Percentiles rank a stretch among this genome's conserved stretches.
Evolutionary conservation across 2,888 invertebrate species (phyloP).

Genomic region (Drosophila bunnanda): DNA sequence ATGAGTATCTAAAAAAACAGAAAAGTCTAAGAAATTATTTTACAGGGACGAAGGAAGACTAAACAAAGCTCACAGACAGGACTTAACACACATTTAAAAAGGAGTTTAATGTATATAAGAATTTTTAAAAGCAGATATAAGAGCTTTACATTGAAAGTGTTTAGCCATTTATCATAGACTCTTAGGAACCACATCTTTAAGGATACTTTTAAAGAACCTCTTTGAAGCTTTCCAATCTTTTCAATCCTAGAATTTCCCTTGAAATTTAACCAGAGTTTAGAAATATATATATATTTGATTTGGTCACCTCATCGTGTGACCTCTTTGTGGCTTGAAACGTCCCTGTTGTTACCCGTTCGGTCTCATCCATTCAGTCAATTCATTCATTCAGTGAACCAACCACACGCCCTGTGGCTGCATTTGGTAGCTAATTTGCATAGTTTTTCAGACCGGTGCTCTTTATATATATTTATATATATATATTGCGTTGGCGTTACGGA

Average conservation of each 20-base stretch:
- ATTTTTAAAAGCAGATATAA: background rate
- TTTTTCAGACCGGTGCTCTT: constrained; percentile 42
- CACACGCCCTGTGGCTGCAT: constrained; percentile 52
- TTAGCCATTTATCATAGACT: background rate
- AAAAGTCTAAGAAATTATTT: constrained; percentile 10
- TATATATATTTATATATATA: constrained; percentile 26
- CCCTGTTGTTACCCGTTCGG: constrained; percentile 27
- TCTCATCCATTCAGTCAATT: constrained; percentile 39
- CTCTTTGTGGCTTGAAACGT: constrained; percentile 42
- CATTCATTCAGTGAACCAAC: constrained; percentile 54
- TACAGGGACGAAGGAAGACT: constrained; percentile 15
- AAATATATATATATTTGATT: background rate
- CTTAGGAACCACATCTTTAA: too few relatives aligned
- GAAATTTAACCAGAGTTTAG: background rate
- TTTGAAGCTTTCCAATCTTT: background rate
- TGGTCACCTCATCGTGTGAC: constrained; percentile 3
- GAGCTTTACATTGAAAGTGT: too few relatives aligned
- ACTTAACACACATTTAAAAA: background rate
- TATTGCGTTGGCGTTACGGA: constrained; percentile 68
- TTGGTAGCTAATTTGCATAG: constrained; percentile 76
- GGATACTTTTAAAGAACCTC: background rate
- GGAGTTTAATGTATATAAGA: background rate
- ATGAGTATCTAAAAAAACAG: constrained; percentile 1
- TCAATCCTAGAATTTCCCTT: background rate
- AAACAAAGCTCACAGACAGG: constrained; percentile 10